Conservation (phyloP, 1,140 invertebrate species). For the Drosophila sturtevanti region DNA sequence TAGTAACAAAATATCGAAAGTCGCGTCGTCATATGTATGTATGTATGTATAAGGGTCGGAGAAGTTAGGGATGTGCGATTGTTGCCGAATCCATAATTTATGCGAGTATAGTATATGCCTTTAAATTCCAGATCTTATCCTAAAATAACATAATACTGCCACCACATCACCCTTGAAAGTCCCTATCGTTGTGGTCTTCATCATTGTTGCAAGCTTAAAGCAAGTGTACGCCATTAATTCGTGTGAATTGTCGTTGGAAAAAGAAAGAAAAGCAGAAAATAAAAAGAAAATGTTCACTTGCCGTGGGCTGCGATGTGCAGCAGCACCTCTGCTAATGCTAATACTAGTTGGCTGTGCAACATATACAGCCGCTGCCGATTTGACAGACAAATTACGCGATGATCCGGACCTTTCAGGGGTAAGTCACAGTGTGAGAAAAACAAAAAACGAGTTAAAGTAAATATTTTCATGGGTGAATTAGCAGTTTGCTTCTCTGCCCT, state of each 20-base stretch:
- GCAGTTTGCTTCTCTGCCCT: conserved; percentile 23
- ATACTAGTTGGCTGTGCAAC: conserved; percentile 42
- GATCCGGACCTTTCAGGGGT: conserved; percentile 84
- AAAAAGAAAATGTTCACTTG: conserved; percentile 40
- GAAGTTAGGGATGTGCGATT: neutral
- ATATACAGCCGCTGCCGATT: conserved; percentile 57
- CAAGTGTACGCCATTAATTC: conserved; percentile 30
- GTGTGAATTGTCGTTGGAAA: conserved; percentile 39
- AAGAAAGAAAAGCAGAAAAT: neutral
- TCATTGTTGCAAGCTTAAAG: conserved; percentile 3
- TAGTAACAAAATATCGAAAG: neutral
- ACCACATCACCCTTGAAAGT: conserved; percentile 47
- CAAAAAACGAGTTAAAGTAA: conserved; percentile 32
- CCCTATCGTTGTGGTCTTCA: conserved; percentile 6
- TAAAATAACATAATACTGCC: conserved; percentile 69
- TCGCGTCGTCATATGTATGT: neutral
- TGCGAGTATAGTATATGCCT: conserved; percentile 46
- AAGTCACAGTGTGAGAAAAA: conserved; percentile 50
- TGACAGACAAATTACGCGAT: conserved; percentile 81
- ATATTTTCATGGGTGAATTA: conserved; percentile 37
- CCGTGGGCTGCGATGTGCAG: conserved; percentile 29
- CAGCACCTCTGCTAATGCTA: conserved; percentile 61
- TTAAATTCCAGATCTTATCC: conserved; percentile 68
- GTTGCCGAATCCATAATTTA: conserved; percentile 28
- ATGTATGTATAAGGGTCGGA: too few species aligned